Conservation (phyloP, 2,888 invertebrate species). For the Catocala fraxini region DNA sequence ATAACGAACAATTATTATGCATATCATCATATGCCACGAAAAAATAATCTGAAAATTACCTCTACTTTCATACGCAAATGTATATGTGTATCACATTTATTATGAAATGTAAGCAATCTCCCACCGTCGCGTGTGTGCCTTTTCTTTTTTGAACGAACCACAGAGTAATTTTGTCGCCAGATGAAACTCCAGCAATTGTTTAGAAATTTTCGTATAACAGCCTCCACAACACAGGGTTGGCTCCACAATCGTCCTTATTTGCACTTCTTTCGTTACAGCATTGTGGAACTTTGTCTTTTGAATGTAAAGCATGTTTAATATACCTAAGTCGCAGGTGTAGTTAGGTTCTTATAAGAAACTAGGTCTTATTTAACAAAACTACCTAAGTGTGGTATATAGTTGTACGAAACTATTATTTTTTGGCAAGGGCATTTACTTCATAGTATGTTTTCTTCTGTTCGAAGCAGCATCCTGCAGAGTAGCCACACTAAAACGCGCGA, state of each 20-base stretch:
- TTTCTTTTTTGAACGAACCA: slow-evolving; percentile 28
- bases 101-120: slow-evolving; percentile 45
- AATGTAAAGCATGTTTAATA: background rate
- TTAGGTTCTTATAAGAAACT: background rate
- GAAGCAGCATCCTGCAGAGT: no score
- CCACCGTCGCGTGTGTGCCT: slow-evolving; percentile 24
- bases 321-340: background rate
- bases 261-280: slow-evolving; percentile 5
- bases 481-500: no score
- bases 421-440: no score
- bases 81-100: slow-evolving; percentile 36
- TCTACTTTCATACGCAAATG: slow-evolving; percentile 24
- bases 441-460: no score
- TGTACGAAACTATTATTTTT: no score
- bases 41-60: slow-evolving; percentile 36
- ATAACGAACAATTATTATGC: slow-evolving; percentile 22
- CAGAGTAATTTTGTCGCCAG: slow-evolving; percentile 31
- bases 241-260: slow-evolving; percentile 3
- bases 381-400: no score
- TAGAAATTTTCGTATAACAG: slow-evolving; percentile 24
- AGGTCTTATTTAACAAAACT: no score
- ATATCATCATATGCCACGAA: slow-evolving; percentile 26
- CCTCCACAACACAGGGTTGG: slow-evolving; percentile 1
- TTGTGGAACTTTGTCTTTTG: background rate
- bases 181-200: slow-evolving; percentile 38